Evolutionary conservation across 2,888 invertebrate genomes (phyloP).

Genomic region (Horisme vitalbata): DNA sequence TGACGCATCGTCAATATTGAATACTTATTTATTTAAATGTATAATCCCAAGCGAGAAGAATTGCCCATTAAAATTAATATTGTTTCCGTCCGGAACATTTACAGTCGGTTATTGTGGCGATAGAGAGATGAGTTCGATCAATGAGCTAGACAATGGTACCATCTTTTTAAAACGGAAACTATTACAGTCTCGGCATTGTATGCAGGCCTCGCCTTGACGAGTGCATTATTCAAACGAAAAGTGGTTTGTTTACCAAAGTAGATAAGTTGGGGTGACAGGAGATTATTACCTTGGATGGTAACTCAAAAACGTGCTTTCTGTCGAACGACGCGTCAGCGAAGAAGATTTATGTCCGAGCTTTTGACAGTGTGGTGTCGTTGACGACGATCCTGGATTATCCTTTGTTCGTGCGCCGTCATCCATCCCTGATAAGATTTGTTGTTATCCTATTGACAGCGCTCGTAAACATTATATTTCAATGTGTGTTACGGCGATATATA

Average conservation of each 20-base stretch:
- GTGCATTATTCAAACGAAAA: slow-evolving; percentile 78
- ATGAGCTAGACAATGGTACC: slow-evolving; percentile 77
- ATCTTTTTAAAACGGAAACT: slow-evolving; percentile 81
- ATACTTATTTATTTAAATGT: slow-evolving; percentile 33
- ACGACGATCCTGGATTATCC: slow-evolving; percentile 72
- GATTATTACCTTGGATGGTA: slow-evolving; percentile 53
- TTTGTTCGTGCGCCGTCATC: slow-evolving; percentile 68
- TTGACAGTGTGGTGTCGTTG: slow-evolving; percentile 64
- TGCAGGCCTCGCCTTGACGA: slow-evolving; percentile 72
- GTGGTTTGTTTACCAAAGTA: slow-evolving; percentile 76
- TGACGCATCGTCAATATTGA: slow-evolving; percentile 22
- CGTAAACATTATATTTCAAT: slow-evolving; percentile 20
- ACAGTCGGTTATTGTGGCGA: slow-evolving; percentile 52
- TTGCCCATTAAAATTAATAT: slow-evolving; percentile 44
- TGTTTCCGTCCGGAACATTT: slow-evolving; percentile 56
- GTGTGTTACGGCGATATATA: background rate
- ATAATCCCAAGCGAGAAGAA: slow-evolving; percentile 30
- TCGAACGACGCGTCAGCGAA: slow-evolving; percentile 63
- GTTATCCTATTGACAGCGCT: slow-evolving; percentile 49
- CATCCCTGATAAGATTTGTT: slow-evolving; percentile 62
- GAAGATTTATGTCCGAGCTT: slow-evolving; percentile 75
- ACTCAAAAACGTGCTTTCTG: slow-evolving; percentile 54
- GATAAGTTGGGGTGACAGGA: slow-evolving; percentile 66
- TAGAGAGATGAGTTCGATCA: slow-evolving; percentile 71
- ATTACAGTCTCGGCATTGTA: slow-evolving; percentile 77